phyloP scores from a whole-genome alignment of 2,113 vertebrate genomes.

The Ochotona curzoniae region DNA sequence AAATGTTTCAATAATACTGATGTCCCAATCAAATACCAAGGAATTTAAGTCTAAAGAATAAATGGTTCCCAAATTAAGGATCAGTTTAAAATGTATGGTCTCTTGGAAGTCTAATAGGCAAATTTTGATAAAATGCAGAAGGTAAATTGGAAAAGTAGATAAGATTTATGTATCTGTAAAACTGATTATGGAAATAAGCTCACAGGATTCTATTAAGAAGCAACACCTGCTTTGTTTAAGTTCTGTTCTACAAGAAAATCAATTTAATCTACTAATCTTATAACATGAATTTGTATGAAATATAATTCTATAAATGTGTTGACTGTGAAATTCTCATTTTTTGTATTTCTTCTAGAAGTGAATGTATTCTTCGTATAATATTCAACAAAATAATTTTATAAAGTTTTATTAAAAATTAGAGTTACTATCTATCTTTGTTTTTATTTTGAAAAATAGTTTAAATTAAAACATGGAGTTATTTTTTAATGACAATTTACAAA shows the following conservation, averaged over 20 bases:
- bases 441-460: background rate
- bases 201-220: conserved; percentile 15
- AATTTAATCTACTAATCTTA: conserved; percentile 35
- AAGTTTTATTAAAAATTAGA: background rate
- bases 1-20: conserved; percentile 63
- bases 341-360: background rate
- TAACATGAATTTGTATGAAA: conserved; percentile 11
- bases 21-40: conserved; percentile 38
- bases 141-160: conserved; percentile 48
- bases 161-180: conserved; percentile 70
- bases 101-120: conserved; percentile 63
- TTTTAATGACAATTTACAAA: background rate
- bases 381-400: background rate
- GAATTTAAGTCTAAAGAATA: conserved; percentile 65
- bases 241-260: conserved; percentile 42
- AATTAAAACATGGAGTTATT: background rate
- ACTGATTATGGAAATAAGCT: conserved; percentile 62
- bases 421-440: background rate
- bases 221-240: conserved; percentile 55
- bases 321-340: background rate
- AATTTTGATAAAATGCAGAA: conserved; percentile 51
- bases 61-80: conserved; percentile 76
- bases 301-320: conserved; percentile 25
- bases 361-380: background rate
- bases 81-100: conserved; percentile 68